These are phyloP conservation scores for Hyaena hyaena DNA, from an alignment of 2,113 vertebrate species.

Conservation along the genomic window DNA sequence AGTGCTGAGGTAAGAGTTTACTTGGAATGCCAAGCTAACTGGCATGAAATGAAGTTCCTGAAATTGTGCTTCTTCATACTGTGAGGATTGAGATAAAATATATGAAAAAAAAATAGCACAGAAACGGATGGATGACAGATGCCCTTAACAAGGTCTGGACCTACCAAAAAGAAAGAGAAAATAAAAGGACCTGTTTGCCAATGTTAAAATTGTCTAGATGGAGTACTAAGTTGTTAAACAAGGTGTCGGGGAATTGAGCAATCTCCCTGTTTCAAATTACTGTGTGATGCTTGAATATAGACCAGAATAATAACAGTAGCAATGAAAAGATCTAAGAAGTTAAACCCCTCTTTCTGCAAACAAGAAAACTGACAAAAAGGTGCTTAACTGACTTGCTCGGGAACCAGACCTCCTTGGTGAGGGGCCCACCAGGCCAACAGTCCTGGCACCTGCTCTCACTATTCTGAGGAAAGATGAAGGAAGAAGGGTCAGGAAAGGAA, in stretches of 20 bases:
- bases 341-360: neutral
- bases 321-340: neutral
- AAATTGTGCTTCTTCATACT: neutral
- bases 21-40: neutral
- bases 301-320: neutral
- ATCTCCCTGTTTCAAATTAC: neutral
- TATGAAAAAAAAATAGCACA: neutral
- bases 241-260: neutral
- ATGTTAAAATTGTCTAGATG: constrained; percentile 16
- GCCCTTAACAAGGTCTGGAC: neutral
- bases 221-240: neutral
- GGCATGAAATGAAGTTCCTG: neutral
- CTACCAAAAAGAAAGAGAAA: neutral
- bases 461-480: neutral
- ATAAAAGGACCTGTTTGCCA: neutral
- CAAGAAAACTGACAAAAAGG: neutral
- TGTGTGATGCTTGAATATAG: neutral
- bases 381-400: neutral
- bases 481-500: neutral
- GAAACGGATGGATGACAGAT: neutral
- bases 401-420: neutral
- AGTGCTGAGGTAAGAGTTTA: neutral
- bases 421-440: neutral
- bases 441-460: neutral
- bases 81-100: constrained; percentile 8